Evolutionary conservation across 2,888 invertebrate genomes (phyloP).

Genomic region (Cephonodes hylas): DNA sequence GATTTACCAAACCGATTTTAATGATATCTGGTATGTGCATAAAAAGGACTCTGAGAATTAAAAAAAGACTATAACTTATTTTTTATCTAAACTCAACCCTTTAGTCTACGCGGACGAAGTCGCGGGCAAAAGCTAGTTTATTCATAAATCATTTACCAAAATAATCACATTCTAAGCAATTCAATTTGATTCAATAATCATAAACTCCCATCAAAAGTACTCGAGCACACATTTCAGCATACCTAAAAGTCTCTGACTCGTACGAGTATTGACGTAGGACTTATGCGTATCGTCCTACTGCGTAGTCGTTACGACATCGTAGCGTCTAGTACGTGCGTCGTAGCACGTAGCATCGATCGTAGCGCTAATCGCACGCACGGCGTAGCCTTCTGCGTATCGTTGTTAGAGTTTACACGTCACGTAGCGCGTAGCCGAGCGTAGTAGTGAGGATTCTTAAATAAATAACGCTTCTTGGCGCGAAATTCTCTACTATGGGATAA

Average conservation of each 20-base stretch:
- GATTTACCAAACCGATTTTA: too few species aligned
- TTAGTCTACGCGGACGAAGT: too few species aligned
- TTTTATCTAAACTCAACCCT: too few species aligned
- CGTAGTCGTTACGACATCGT: background rate
- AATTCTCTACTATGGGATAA: background rate
- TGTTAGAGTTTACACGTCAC: conserved; percentile 1
- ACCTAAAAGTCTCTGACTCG: background rate
- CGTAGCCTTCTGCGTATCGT: conserved; percentile 4
- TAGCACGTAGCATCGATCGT: conserved; percentile 7
- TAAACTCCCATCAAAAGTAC: background rate
- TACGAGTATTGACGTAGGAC: background rate
- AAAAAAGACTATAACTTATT: too few species aligned
- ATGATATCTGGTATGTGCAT: too few species aligned
- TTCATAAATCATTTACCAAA: too few species aligned
- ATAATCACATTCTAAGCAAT: too few species aligned
- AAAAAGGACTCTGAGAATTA: too few species aligned
- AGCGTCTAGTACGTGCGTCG: background rate
- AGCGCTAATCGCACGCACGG: conserved; percentile 1
- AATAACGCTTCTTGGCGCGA: background rate
- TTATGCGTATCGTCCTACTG: background rate
- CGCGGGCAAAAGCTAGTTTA: too few species aligned
- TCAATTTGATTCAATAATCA: too few species aligned
- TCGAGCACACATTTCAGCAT: background rate
- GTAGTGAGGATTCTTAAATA: background rate
- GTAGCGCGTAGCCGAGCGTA: conserved; percentile 6